Evolutionary conservation across 53 echinoderm and acorn worm genomes (phyloP).

Genomic region (Henricia sp.): DNA sequence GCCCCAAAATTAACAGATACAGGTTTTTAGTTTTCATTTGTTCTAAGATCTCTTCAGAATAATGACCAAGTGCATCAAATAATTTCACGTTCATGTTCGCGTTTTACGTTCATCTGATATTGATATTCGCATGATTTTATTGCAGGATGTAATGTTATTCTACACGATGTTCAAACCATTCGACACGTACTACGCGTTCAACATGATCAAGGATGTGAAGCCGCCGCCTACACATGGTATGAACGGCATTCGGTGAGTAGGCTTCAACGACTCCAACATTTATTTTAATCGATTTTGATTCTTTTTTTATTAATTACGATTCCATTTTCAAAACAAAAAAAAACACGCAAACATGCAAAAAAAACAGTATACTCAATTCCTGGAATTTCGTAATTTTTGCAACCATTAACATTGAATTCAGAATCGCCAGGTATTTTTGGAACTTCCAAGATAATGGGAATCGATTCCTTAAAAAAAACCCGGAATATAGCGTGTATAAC

Average conservation of each 20-base stretch:
- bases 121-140: not conserved
- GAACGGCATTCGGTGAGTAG: not conserved
- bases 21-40: too few species aligned
- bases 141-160: conserved; percentile 72
- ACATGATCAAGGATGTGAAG: conserved; percentile 59
- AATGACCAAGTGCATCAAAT: too few species aligned
- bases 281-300: not conserved
- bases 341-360: not conserved
- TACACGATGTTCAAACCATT: conserved; percentile 84
- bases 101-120: not conserved
- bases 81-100: too few species aligned
- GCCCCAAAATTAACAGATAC: not conserved
- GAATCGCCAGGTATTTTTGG: not conserved
- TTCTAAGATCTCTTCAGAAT: too few species aligned
- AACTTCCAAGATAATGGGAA: too few species aligned
- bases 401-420: too few species aligned
- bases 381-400: too few species aligned
- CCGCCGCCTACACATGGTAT: conserved; percentile 42
- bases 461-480: too few species aligned
- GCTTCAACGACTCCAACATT: too few species aligned
- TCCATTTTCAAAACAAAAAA: not conserved
- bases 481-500: too few species aligned
- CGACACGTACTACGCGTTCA: conserved; percentile 75
- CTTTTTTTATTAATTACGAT: not conserved
- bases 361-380: too few species aligned